Conservation (phyloP, 1,140 invertebrate species). For the Globodera ellingtonae region DNA sequence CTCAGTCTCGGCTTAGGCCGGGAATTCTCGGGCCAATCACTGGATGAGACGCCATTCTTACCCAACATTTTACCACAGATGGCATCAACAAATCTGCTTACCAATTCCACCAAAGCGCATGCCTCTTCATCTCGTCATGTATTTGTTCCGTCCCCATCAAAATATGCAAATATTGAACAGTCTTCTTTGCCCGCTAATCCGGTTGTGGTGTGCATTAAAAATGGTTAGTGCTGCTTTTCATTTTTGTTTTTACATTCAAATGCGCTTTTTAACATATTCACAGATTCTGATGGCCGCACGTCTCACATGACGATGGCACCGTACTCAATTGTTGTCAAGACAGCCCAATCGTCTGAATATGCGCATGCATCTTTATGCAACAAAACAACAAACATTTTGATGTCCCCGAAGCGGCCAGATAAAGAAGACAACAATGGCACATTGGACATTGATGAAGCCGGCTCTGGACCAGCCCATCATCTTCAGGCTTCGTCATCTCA, state of each 20-base stretch:
- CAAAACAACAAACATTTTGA: neutral
- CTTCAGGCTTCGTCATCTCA: neutral
- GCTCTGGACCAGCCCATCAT: neutral
- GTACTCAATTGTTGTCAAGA: neutral
- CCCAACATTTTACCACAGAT: neutral
- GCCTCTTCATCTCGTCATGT: neutral
- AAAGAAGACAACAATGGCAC: neutral
- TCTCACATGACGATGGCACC: neutral
- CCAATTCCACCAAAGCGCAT: neutral
- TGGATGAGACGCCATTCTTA: too few species aligned
- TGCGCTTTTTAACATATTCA: neutral
- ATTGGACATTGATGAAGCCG: neutral
- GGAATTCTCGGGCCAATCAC: too few species aligned
- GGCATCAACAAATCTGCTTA: neutral
- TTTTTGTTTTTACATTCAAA: neutral
- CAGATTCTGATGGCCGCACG: neutral
- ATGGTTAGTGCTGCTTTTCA: neutral
- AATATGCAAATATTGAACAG: neutral
- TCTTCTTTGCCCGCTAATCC: neutral
- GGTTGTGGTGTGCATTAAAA: neutral
- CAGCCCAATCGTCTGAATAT: neutral
- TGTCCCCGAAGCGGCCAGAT: neutral
- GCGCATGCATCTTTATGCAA: neutral
- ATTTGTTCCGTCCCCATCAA: neutral
- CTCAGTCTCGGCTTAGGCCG: too few species aligned